Conservation (phyloP, 2,797 vertebrate species). For the Brachymystax lenok region DNA sequence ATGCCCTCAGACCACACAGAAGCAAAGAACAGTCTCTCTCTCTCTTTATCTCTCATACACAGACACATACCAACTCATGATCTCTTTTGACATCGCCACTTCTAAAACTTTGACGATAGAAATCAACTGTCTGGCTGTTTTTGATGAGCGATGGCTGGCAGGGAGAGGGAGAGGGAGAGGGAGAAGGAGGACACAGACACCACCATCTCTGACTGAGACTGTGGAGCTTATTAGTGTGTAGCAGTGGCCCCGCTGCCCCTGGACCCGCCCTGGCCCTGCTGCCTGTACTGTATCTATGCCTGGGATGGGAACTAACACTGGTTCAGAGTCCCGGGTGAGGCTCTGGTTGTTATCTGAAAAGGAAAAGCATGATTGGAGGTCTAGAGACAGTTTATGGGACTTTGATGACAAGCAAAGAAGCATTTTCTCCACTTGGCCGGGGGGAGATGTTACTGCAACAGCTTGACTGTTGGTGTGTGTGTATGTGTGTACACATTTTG, state of each 20-base stretch:
- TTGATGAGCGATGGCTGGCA: neutral
- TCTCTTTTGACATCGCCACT: neutral
- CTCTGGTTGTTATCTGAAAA: neutral
- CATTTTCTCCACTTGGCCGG: neutral
- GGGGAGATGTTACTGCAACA: neutral
- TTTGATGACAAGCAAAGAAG: neutral
- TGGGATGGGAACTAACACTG: neutral
- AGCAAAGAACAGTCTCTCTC: neutral
- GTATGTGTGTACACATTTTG: neutral
- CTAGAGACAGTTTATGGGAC: neutral
- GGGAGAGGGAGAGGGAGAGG: neutral
- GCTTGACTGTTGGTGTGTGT: neutral
- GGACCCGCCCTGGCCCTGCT: neutral
- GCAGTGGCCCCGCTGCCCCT: neutral
- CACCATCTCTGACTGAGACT: neutral
- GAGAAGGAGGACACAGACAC: neutral
- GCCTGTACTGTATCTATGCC: neutral
- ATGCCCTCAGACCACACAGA: neutral
- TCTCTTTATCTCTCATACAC: neutral
- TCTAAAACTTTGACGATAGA: neutral
- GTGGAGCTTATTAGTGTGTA: neutral
- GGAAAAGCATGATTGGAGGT: neutral
- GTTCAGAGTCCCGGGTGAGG: neutral
- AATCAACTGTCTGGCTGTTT: neutral
- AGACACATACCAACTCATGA: neutral